phyloP scores from a whole-genome alignment of 2,888 invertebrate species.

The Chymomyza caudatula region DNA sequence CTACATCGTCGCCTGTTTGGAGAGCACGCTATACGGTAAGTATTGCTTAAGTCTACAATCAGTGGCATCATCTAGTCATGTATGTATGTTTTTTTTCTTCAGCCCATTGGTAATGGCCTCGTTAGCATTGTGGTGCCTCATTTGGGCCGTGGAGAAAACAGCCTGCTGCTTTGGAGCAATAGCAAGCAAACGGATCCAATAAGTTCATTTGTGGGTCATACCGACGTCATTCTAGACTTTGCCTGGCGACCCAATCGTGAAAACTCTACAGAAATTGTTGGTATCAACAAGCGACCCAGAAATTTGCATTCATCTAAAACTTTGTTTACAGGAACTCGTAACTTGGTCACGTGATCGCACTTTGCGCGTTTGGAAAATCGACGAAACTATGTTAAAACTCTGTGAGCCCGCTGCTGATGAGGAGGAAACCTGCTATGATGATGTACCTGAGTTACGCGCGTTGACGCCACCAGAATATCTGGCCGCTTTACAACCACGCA shows the following conservation, averaged over 20 bases:
- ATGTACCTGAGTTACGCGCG: constrained; percentile 57
- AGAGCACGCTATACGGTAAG: constrained; percentile 90
- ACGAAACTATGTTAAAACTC: constrained; percentile 89
- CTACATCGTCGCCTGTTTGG: constrained; percentile 92
- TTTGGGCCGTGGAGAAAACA: constrained; percentile 91
- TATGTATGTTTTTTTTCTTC: not conserved
- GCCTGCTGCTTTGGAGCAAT: constrained; percentile 87
- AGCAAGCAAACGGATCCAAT: constrained; percentile 85
- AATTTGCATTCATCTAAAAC: not conserved
- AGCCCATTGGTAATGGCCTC: constrained; percentile 95
- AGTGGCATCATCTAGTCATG: not conserved
- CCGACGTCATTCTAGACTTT: constrained; percentile 96
- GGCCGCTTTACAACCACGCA: constrained; percentile 63
- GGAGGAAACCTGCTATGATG: constrained; percentile 68
- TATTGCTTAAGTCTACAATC: not conserved
- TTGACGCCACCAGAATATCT: constrained; percentile 65
- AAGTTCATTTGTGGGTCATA: constrained; percentile 95
- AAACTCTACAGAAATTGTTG: constrained; percentile 75
- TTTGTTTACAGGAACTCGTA: constrained; percentile 84
- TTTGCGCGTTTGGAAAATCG: constrained; percentile 93
- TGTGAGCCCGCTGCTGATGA: constrained; percentile 79
- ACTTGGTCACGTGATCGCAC: constrained; percentile 98
- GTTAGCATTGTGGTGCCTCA: constrained; percentile 95
- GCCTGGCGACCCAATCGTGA: constrained; percentile 90
- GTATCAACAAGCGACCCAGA: not conserved